Evolutionary conservation across 2,113 vertebrate genomes (phyloP).

Genomic region (Rhinogobius similis): DNA sequence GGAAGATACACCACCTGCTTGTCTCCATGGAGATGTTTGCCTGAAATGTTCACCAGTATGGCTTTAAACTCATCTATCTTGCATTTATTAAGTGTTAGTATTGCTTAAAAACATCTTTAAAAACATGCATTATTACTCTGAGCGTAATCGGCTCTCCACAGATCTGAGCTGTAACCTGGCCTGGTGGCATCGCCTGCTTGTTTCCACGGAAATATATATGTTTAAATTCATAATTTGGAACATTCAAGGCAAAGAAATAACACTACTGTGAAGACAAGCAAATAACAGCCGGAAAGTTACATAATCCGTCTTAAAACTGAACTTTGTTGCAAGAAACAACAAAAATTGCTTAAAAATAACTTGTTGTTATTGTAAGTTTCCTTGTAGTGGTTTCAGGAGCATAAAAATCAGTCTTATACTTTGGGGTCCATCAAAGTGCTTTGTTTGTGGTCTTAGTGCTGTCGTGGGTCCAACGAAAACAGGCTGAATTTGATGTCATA

Average conservation of each 20-base stretch:
- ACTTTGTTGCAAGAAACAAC: not conserved
- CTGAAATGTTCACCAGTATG: too few species aligned
- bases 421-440: constrained; percentile 26
- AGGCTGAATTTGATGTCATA: constrained; percentile 38
- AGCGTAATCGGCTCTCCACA: not conserved
- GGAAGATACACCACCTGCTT: not conserved
- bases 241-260: not conserved
- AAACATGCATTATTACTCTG: too few species aligned
- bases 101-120: not conserved
- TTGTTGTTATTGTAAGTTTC: not conserved
- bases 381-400: not conserved
- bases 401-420: constrained; percentile 28
- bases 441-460: constrained; percentile 31
- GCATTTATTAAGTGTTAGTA: not conserved
- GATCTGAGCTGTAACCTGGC: not conserved
- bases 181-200: not conserved
- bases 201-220: not conserved
- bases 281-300: not conserved
- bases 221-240: not conserved
- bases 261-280: not conserved
- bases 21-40: too few species aligned
- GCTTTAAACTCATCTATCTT: not conserved
- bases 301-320: not conserved
- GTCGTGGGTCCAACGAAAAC: constrained; percentile 61
- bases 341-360: not conserved